These are phyloP conservation scores for Melieria crassipennis DNA, from an alignment of 2,888 invertebrate genomes.

Conservation along the genomic window DNA sequence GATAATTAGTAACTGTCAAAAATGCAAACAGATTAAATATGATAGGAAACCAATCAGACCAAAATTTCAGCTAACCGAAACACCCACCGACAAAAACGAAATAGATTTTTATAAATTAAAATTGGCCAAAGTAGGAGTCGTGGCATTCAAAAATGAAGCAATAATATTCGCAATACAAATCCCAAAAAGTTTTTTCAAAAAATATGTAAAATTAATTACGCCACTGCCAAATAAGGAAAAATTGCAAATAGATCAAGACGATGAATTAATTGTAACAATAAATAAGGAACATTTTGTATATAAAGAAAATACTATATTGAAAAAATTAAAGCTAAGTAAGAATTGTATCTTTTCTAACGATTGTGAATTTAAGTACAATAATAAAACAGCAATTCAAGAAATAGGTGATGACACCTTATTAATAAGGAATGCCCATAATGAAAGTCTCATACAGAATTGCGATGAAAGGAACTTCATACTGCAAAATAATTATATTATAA, in stretches of 20 bases:
- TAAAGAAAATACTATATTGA: conserved; percentile 12
- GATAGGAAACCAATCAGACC: too few relatives aligned
- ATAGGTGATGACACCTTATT: conserved; percentile 18
- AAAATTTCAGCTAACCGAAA: too few relatives aligned
- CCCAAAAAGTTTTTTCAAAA: conserved; percentile 5
- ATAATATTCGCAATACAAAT: conserved; percentile 10
- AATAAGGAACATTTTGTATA: conserved; percentile 15
- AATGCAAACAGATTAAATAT: too few relatives aligned
- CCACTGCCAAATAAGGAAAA: conserved; percentile 23
- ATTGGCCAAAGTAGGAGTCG: conserved; percentile 5
- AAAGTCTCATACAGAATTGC: conserved; percentile 16
- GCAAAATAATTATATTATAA: too few relatives aligned
- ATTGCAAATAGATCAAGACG: conserved; percentile 13
- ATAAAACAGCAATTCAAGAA: conserved; percentile 5
- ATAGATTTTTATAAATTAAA: conserved; percentile 25
- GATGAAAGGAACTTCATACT: background rate
- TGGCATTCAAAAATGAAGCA: conserved; percentile 11
- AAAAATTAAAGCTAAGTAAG: conserved; percentile 21
- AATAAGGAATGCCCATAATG: conserved; percentile 12
- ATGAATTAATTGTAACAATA: conserved; percentile 16
- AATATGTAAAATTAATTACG: conserved; percentile 19
- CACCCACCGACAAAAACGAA: too few relatives aligned
- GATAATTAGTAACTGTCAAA: too few relatives aligned
- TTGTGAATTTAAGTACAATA: conserved; percentile 20
- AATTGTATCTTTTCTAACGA: conserved; percentile 17